Conservation (phyloP, 2,888 invertebrate species). For the Nyleta sp. region DNA sequence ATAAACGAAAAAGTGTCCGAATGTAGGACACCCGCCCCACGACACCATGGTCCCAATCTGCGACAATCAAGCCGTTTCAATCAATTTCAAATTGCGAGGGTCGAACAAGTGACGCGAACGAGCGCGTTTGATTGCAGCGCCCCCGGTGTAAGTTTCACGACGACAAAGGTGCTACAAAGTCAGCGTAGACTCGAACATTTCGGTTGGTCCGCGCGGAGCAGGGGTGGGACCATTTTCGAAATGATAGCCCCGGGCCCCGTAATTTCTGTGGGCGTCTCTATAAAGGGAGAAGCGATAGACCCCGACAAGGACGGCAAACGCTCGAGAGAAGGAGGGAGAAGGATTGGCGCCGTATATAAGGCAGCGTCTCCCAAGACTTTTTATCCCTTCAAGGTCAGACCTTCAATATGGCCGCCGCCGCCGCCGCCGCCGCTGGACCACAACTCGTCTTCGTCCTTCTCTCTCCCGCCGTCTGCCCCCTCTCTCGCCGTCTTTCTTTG, state of each 20-base stretch:
- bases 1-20: too few relatives aligned
- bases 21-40: too few relatives aligned
- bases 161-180: conserved; percentile 39
- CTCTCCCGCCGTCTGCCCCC: background rate
- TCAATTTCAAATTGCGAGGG: too few relatives aligned
- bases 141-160: conserved; percentile 26
- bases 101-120: too few relatives aligned
- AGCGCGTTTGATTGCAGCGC: background rate
- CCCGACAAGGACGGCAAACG: conserved; percentile 19
- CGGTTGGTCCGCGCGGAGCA: conserved; percentile 27
- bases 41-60: too few relatives aligned
- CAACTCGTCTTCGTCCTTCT: conserved; percentile 64
- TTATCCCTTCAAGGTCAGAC: conserved; percentile 63
- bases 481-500: background rate
- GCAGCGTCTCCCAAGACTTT: conserved; percentile 58
- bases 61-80: too few relatives aligned
- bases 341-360: conserved; percentile 53
- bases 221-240: conserved; percentile 48
- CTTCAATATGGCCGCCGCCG: conserved; percentile 77
- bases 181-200: conserved; percentile 47
- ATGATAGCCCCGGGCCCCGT: conserved; percentile 44
- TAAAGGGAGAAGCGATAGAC: conserved; percentile 36
- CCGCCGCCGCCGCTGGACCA: conserved; percentile 76
- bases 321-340: conserved; percentile 23
- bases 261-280: conserved; percentile 58